phyloP scores from a whole-genome alignment of 2,888 invertebrate species.

The Zygaena filipendulae region DNA sequence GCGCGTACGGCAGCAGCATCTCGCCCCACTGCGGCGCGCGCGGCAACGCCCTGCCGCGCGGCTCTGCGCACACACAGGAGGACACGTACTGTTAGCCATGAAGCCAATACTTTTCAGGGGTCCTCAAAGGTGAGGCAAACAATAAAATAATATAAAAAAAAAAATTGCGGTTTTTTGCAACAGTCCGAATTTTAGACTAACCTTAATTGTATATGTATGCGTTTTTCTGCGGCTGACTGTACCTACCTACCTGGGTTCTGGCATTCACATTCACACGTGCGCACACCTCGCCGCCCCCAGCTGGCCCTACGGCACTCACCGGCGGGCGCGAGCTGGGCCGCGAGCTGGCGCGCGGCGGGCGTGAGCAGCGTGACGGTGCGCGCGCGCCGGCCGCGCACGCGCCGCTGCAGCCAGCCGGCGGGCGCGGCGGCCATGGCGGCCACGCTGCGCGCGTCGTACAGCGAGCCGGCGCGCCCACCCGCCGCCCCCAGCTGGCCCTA shows the following conservation, averaged over 20 bases:
- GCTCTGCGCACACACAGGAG: no score
- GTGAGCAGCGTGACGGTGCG: slow-evolving; percentile 25
- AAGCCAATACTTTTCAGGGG: no score
- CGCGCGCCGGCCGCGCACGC: slow-evolving; percentile 30
- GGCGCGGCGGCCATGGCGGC: slow-evolving; percentile 2
- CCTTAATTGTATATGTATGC: neutral
- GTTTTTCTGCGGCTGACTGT: no score
- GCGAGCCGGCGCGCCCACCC: slow-evolving; percentile 11
- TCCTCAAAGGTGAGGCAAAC: no score
- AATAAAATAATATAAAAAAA: no score
- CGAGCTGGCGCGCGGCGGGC: slow-evolving; percentile 26
- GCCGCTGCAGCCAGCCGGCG: neutral
- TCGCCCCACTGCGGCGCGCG: slow-evolving; percentile 35
- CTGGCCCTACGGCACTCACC: slow-evolving; percentile 20
- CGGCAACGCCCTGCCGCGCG: slow-evolving; percentile 25
- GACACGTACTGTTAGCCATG: no score
- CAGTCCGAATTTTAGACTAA: no score
- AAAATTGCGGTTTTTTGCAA: no score
- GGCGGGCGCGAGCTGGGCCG: slow-evolving; percentile 23
- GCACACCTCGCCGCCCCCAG: slow-evolving; percentile 15
- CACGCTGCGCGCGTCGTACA: neutral
- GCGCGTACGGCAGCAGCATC: slow-evolving; percentile 33
- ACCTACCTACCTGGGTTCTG: no score
- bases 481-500: slow-evolving; percentile 18
- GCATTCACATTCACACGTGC: slow-evolving; percentile 25